Base-by-base conservation (phyloP, 2,888 invertebrate species). In the Pecten maximus region DNA sequence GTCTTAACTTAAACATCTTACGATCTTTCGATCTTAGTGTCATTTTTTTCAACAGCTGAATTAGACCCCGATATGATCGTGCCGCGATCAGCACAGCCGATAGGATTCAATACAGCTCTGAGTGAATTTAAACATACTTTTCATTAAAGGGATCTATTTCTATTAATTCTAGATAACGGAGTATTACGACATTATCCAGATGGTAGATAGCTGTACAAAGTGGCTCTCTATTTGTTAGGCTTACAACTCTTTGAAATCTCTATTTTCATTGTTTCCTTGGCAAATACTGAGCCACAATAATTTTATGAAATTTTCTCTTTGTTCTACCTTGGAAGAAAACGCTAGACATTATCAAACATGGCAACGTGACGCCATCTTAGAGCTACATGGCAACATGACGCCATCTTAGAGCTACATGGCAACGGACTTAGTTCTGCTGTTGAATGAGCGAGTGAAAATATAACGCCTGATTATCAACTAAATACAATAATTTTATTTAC, bases 1-100 rank as follows among this genome's bases (percentile, higher is more conserved):
- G 35, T 74, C 35, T 28, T 74, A 74, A 74, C 74, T 74, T 74
- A 74, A 74, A 74, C 23, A 74, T 74, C 74, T 74, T 74, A 74
- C 74, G 74, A 74, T 28, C 28, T 74, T 74, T 28, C 74, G 74
- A 74, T 74, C 74, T 35, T 74, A 74, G 35, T 10, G 3, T 74
- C 28, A 60, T 28, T 60, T 60, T n/a, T 60, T 15, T 60, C 60
- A 60, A 60, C 74, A 35, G 28, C 28, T 19, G 54, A 54, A 74
- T 23, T 74, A 28, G 6, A 74, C 28, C 23, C 6, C 35, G 74
- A 74, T 74, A 74, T 12, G 3, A 74, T 74, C 74, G 23, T 19
- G 2, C 3, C 23, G 0, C 10, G 74, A 74, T 74, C 35, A 15
- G 16, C 35, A 0, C 6, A 23, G 16, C 28, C 35, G 74, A 74